Conservation (phyloP, 2,113 vertebrate species). For the Corythornis madagascariensis region DNA sequence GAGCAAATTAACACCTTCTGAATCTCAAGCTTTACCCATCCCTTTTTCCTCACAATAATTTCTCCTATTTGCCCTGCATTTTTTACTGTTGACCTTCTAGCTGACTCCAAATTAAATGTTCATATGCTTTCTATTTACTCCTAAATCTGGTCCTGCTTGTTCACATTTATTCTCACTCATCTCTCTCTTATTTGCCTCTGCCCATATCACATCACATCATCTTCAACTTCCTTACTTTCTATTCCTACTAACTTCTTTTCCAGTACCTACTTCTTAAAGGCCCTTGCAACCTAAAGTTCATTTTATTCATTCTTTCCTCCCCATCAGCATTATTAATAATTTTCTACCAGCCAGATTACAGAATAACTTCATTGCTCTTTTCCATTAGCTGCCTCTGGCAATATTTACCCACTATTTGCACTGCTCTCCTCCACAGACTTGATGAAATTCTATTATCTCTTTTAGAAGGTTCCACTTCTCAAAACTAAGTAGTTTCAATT, state of each 20-base stretch:
- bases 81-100: constrained; percentile 29
- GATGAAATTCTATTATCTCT: not conserved
- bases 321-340: not conserved
- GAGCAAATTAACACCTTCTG: constrained; percentile 33
- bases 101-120: constrained; percentile 32
- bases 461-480: not conserved
- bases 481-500: constrained; percentile 15
- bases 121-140: constrained; percentile 32
- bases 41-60: not conserved
- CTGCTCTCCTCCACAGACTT: not conserved
- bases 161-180: constrained; percentile 41
- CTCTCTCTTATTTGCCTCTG: constrained; percentile 10
- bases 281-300: not conserved
- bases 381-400: not conserved
- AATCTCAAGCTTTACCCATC: not conserved
- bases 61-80: constrained; percentile 15
- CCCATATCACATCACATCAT: constrained; percentile 10
- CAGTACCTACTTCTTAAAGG: not conserved
- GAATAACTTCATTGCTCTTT: not conserved
- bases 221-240: not conserved
- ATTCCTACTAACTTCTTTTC: not conserved
- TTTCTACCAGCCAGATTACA: not conserved
- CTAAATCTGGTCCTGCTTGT: not conserved
- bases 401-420: not conserved
- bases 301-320: not conserved